Percentiles rank a stretch among this genome's conserved stretches.
Evolutionary conservation across 2,888 invertebrate genomes (phyloP).

Genomic region (Nasonovia ribisnigri): DNA sequence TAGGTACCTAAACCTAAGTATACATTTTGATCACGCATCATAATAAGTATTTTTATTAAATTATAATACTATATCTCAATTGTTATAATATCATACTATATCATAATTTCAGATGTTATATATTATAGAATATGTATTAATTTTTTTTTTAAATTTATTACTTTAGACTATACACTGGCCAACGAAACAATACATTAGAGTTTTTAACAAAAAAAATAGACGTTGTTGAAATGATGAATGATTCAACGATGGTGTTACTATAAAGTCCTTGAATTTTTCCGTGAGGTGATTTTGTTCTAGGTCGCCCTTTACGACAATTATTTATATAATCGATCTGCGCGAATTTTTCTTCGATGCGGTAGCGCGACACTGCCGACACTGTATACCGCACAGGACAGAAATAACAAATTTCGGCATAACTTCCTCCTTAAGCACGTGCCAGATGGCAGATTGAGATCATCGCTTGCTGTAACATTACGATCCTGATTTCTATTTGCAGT

Average conservation of each 20-base stretch:
- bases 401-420: conserved; percentile 26
- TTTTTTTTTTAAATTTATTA: background rate
- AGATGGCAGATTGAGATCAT: background rate
- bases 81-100: too few species aligned
- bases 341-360: background rate
- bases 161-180: background rate
- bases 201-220: background rate
- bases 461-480: background rate
- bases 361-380: background rate
- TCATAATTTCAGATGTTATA: background rate
- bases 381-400: background rate
- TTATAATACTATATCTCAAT: background rate
- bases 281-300: background rate
- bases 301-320: background rate
- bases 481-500: background rate
- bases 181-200: background rate
- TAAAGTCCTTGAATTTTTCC: background rate
- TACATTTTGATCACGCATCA: background rate
- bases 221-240: background rate
- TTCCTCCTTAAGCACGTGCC: conserved; percentile 29
- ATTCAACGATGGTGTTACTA: background rate
- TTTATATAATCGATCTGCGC: conserved; percentile 6
- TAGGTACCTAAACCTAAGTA: too few species aligned
- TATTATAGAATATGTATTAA: background rate
- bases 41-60: background rate